Percentiles rank a stretch among this genome's conserved stretches.
Conservation (phyloP, 2,113 vertebrate species). For the Brachionichthys hirsutus region DNA sequence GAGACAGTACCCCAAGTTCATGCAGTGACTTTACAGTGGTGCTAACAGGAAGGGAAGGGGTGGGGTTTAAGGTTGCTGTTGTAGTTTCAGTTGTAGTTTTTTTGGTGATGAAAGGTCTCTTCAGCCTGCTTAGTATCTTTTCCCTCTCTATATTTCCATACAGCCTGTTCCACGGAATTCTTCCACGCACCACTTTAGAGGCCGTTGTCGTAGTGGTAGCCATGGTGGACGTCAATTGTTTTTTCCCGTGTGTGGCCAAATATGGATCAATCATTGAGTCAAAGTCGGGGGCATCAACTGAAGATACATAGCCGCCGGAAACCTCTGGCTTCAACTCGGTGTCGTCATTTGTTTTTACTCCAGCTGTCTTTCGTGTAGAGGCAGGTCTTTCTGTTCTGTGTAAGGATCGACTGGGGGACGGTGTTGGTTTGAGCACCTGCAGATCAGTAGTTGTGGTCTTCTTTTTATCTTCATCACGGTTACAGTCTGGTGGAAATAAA, state of each 20-base stretch:
- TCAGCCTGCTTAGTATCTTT: conserved; percentile 50
- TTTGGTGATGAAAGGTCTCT: conserved; percentile 41
- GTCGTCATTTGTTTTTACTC: conserved; percentile 21
- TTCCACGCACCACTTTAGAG: conserved; percentile 67
- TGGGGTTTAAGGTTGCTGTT: conserved; percentile 13
- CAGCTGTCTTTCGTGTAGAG: conserved; percentile 28
- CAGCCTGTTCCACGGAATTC: conserved; percentile 71
- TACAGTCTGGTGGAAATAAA: too few species aligned
- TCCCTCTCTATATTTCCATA: conserved; percentile 69
- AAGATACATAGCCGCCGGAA: conserved; percentile 40
- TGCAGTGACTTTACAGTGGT: conserved; percentile 22
- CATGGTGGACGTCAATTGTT: conserved; percentile 22
- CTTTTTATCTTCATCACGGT: conserved; percentile 30
- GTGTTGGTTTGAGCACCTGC: conserved; percentile 32
- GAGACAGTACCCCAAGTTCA: conserved; percentile 17
- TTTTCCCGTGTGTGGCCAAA: conserved; percentile 19
- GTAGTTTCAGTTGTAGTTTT: conserved; percentile 30
- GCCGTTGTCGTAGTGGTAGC: conserved; percentile 33
- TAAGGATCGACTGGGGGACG: conserved; percentile 22
- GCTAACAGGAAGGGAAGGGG: conserved; percentile 17
- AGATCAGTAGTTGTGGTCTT: conserved; percentile 20
- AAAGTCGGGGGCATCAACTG: conserved; percentile 48
- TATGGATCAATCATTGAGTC: conserved; percentile 35
- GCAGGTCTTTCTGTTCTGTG: conserved; percentile 34
- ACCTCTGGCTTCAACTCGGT: conserved; percentile 29